phyloP scores from a whole-genome alignment of 2,797 vertebrate genomes.

The Vipera latastei region DNA sequence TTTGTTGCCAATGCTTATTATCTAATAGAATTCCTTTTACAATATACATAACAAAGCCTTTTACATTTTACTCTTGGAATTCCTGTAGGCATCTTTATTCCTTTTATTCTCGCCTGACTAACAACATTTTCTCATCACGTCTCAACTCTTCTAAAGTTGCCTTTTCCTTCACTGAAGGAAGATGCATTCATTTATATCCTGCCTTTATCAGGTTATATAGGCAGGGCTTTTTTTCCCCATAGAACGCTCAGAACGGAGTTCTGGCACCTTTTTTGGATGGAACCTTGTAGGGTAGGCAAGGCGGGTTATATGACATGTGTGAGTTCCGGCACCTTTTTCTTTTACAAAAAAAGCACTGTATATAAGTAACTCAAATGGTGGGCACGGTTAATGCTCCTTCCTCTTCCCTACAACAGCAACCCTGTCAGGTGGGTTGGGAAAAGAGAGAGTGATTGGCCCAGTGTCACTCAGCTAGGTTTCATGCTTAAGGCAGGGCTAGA shows the following conservation, averaged over 20 bases:
- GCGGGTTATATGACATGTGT: too few relatives aligned
- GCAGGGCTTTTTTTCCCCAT: too few relatives aligned
- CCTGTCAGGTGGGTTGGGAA: neutral
- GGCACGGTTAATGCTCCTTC: neutral
- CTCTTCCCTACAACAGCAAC: neutral
- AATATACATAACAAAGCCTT: constrained; percentile 17
- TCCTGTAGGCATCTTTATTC: neutral
- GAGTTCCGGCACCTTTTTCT: too few relatives aligned
- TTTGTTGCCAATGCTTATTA: constrained; percentile 21
- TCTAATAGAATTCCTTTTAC: constrained; percentile 39
- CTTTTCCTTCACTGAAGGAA: neutral
- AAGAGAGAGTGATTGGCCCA: neutral
- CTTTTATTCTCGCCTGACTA: neutral
- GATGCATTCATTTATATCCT: neutral
- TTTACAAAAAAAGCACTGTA: neutral
- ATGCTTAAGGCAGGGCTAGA: neutral
- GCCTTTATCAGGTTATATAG: neutral
- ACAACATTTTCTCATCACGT: neutral
- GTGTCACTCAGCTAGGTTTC: neutral
- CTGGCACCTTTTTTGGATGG: too few relatives aligned
- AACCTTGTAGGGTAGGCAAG: too few relatives aligned
- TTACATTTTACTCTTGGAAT: neutral
- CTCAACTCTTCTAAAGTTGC: neutral
- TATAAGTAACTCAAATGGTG: neutral
- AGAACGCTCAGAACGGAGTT: too few relatives aligned